A percentile compares a stretch with the other conserved stretches of the same genome.
Conservation (phyloP, 2,797 vertebrate genomes). For the Ataeniobius toweri region DNA sequence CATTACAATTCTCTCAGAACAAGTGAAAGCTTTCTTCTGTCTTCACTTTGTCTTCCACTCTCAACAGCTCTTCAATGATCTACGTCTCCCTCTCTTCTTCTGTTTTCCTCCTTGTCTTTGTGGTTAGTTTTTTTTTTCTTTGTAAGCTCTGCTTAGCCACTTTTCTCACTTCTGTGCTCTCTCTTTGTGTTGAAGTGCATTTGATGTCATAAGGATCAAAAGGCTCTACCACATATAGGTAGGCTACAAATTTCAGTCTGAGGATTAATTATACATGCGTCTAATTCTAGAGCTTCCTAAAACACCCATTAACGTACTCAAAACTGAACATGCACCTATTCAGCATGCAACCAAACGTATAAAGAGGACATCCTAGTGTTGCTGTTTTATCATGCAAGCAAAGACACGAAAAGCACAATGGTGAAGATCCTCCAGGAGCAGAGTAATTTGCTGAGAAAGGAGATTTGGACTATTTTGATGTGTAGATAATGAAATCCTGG, state of each 20-base stretch:
- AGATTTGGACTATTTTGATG: conserved; percentile 66
- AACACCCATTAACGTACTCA: conserved; percentile 12
- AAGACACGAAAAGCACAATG: conserved; percentile 50
- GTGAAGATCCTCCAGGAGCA: conserved; percentile 71
- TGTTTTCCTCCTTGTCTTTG: conserved; percentile 33
- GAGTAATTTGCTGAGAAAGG: conserved; percentile 71
- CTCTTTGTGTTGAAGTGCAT: conserved; percentile 56
- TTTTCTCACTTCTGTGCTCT: conserved; percentile 44
- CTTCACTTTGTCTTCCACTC: conserved; percentile 32
- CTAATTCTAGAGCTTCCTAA: conserved; percentile 53
- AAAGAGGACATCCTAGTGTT: conserved; percentile 44
- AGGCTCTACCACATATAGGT: conserved; percentile 71
- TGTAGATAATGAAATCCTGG: conserved; percentile 77
- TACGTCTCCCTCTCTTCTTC: not conserved
- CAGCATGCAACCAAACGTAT: conserved; percentile 27
- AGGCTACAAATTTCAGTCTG: conserved; percentile 59
- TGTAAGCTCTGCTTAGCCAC: conserved; percentile 47
- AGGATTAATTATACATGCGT: conserved; percentile 71
- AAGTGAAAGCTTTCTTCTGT: conserved; percentile 35
- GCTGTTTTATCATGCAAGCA: conserved; percentile 48
- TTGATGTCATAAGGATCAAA: conserved; percentile 61
- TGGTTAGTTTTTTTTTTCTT: conserved; percentile 46
- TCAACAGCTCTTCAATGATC: conserved; percentile 11
- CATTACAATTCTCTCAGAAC: conserved; percentile 62
- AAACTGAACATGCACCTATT: conserved; percentile 34